phyloP scores from a whole-genome alignment of 2,797 vertebrate genomes.

The Adelosebastes latens region DNA sequence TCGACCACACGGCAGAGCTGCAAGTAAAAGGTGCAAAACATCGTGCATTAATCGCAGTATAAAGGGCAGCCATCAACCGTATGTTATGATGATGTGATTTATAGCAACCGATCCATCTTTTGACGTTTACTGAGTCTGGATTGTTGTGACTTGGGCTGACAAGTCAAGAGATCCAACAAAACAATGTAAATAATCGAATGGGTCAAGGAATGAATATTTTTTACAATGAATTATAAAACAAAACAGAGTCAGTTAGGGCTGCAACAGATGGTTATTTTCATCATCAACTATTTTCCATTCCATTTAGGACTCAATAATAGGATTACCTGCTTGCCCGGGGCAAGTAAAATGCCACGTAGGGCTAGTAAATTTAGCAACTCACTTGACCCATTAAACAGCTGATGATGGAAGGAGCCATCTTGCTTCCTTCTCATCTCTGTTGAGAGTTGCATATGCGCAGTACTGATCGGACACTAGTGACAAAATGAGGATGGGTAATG shows the following conservation, averaged over 20 bases:
- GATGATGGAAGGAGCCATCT: too few relatives aligned
- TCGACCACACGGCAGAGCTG: constrained; percentile 42
- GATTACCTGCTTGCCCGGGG: too few relatives aligned
- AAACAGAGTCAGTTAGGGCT: neutral
- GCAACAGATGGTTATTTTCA: neutral
- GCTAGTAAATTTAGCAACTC: too few relatives aligned
- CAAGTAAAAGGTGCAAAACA: constrained; percentile 40
- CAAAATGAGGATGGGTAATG: too few relatives aligned
- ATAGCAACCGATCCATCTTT: neutral
- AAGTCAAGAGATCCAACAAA: neutral
- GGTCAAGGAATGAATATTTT: neutral
- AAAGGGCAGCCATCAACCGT: neutral
- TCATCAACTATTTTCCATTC: neutral
- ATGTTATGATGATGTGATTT: neutral
- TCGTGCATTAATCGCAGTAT: neutral
- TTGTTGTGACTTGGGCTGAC: neutral
- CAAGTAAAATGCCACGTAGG: too few relatives aligned
- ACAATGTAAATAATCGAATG: neutral
- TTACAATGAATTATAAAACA: neutral
- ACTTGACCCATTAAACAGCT: too few relatives aligned
- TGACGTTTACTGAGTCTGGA: neutral
- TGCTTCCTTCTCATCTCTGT: too few relatives aligned
- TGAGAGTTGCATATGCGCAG: too few relatives aligned
- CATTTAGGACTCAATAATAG: too few relatives aligned
- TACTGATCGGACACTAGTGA: too few relatives aligned